A percentile compares a stretch with the other conserved stretches of the same genome.
phyloP scores from a whole-genome alignment of 2,113 vertebrate genomes.

The Lota lota region DNA sequence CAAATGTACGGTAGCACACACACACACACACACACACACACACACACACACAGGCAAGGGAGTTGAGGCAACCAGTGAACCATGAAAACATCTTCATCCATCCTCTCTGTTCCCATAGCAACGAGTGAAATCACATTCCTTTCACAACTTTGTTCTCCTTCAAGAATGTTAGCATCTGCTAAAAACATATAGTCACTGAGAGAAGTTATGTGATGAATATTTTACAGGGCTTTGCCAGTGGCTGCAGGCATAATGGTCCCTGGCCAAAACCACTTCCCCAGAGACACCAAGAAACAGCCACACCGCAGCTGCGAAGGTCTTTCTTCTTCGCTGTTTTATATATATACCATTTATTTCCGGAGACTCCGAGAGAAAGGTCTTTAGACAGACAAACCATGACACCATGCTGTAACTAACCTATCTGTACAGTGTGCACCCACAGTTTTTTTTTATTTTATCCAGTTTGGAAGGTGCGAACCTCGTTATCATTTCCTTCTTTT shows the following conservation, averaged over 20 bases:
- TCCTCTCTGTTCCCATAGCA: constrained; percentile 76
- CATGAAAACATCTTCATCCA: constrained; percentile 75
- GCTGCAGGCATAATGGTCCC: constrained; percentile 60
- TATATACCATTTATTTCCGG: no score
- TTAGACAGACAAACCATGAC: no score
- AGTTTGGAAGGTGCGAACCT: no score
- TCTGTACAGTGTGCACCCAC: no score
- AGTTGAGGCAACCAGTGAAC: constrained; percentile 63
- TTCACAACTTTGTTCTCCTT: constrained; percentile 71
- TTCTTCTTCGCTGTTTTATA: constrained; percentile 15
- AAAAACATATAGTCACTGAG: constrained; percentile 67
- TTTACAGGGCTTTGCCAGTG: constrained; percentile 51
- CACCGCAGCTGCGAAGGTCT: constrained; percentile 42
- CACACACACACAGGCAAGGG: constrained; percentile 32
- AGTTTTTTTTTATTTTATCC: no score
- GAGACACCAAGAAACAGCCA: constrained; percentile 53
- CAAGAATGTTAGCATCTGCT: constrained; percentile 71
- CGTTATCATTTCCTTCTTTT: no score
- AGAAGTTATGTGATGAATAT: constrained; percentile 72
- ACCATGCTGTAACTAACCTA: no score
- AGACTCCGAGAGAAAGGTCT: no score
- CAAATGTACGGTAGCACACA: constrained; percentile 26
- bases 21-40: constrained; percentile 24
- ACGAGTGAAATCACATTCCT: constrained; percentile 73
- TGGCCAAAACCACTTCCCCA: constrained; percentile 55